These are phyloP conservation scores for Xiphophorus birchmanni DNA, from an alignment of 2,797 vertebrate species.

Conservation along the genomic window DNA sequence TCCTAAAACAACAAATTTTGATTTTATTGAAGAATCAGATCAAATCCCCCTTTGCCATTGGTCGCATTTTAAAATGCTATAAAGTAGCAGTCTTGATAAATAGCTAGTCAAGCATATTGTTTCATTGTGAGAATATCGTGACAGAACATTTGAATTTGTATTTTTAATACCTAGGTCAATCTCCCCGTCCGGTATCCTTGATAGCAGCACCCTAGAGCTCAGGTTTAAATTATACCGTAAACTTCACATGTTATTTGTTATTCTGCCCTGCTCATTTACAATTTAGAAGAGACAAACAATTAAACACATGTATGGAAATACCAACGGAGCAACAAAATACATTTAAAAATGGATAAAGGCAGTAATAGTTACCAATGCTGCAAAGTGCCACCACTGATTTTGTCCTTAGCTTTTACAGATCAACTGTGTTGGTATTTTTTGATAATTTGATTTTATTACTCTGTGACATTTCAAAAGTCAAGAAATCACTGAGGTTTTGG, in stretches of 20 bases:
- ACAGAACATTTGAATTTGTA: background rate
- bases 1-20: background rate
- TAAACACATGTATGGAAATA: background rate
- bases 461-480: slow-evolving; percentile 9
- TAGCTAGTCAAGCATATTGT: background rate
- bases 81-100: background rate
- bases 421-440: background rate
- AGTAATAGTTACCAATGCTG: background rate
- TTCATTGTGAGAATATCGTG: background rate
- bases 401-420: background rate
- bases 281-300: background rate
- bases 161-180: background rate
- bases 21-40: background rate
- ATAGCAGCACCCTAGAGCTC: background rate
- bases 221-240: background rate
- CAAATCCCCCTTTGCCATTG: background rate
- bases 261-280: background rate
- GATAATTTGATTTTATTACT: background rate
- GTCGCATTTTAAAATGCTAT: background rate
- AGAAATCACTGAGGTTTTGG: background rate
- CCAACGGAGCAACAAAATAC: background rate
- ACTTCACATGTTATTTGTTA: background rate
- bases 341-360: background rate
- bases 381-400: background rate
- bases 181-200: background rate